Evolutionary conservation across 2,113 vertebrate species (phyloP).

Genomic region (Sceloporus tristichus): DNA sequence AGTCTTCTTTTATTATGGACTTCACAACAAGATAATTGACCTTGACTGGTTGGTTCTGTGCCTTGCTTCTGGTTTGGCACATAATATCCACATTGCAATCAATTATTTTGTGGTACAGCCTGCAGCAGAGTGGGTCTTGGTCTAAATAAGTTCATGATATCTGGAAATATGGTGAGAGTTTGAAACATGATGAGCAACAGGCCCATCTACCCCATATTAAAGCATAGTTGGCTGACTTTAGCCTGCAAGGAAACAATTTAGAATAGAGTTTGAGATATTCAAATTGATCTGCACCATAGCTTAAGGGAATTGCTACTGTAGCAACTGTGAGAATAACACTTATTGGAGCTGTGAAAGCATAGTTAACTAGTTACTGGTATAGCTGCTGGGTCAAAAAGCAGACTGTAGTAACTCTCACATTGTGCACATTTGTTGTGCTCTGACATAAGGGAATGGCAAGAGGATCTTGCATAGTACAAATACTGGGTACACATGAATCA

Average conservation of each 20-base stretch:
- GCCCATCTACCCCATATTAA: conserved; percentile 74
- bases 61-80: conserved; percentile 80
- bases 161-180: conserved; percentile 77
- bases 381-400: background rate
- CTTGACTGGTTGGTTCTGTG: conserved; percentile 80
- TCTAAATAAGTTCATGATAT: conserved; percentile 78
- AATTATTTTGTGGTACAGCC: conserved; percentile 80
- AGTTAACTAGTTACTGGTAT: background rate
- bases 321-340: background rate
- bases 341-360: background rate
- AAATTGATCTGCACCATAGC: background rate
- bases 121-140: conserved; percentile 78
- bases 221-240: conserved; percentile 73
- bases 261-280: conserved; percentile 14
- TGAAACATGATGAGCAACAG: conserved; percentile 76
- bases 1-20: conserved; percentile 80
- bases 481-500: background rate
- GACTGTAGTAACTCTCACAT: background rate
- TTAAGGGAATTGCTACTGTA: conserved; percentile 25
- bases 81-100: conserved; percentile 82
- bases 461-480: background rate
- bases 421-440: background rate
- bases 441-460: background rate
- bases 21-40: conserved; percentile 82
- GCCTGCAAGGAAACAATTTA: conserved; percentile 62